These are phyloP conservation scores for Astropecten irregularis DNA, from an alignment of 53 echinoderm and acorn worm genomes.

Conservation along the genomic window DNA sequence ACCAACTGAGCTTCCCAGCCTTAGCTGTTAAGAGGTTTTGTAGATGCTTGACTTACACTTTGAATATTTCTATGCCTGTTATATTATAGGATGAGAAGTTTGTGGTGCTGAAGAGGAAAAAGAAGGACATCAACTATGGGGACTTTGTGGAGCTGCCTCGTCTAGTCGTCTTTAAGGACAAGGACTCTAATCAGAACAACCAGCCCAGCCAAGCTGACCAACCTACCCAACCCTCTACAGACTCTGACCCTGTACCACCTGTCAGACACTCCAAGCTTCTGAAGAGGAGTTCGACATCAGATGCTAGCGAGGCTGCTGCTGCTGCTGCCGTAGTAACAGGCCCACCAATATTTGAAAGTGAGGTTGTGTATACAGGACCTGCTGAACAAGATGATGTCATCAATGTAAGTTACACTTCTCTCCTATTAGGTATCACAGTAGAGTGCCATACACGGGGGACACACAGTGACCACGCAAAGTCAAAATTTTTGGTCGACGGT, in stretches of 20 bases:
- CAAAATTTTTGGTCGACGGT: too few relatives aligned
- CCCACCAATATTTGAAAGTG: neutral
- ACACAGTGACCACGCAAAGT: too few relatives aligned
- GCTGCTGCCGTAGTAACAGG: neutral
- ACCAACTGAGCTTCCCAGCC: too few relatives aligned
- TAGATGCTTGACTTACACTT: too few relatives aligned
- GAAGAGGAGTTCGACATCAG: neutral
- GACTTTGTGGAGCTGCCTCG: conserved; percentile 30
- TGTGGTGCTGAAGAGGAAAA: conserved; percentile 21
- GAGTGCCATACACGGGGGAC: too few relatives aligned
- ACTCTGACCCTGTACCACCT: neutral
- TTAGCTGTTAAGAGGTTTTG: neutral
- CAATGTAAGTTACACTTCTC: conserved; percentile 46
- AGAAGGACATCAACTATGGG: conserved; percentile 8
- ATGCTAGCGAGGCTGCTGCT: neutral
- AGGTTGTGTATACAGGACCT: conserved; percentile 37
- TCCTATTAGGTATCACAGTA: too few relatives aligned
- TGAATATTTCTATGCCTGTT: neutral
- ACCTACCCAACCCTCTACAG: neutral
- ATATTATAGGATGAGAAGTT: conserved; percentile 35
- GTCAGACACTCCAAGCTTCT: neutral
- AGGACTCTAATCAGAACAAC: too few relatives aligned
- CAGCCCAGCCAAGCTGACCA: too few relatives aligned
- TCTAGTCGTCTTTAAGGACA: conserved; percentile 32
- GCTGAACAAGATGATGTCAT: conserved; percentile 38